Conservation (phyloP, 2,888 invertebrate genomes). For the Tetropium fuscum region DNA sequence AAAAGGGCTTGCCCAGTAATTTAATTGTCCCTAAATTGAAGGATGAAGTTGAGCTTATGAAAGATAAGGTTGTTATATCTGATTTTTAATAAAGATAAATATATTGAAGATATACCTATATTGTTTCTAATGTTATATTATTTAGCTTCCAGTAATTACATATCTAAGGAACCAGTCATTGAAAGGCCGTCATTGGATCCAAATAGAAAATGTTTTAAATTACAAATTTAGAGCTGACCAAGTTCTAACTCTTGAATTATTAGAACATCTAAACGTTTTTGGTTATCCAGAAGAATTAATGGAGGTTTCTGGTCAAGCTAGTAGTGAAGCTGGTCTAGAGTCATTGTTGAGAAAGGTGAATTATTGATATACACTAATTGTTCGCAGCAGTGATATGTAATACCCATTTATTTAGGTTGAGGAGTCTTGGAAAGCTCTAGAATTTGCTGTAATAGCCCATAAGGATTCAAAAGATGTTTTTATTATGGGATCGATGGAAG, state of each 20-base stretch:
- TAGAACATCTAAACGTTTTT: slow-evolving; percentile 82
- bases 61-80: slow-evolving; percentile 74
- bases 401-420: slow-evolving; percentile 72
- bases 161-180: slow-evolving; percentile 85
- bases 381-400: too few relatives aligned
- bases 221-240: slow-evolving; percentile 81
- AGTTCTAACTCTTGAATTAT: slow-evolving; percentile 73
- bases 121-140: slow-evolving; percentile 22
- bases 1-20: slow-evolving; percentile 86
- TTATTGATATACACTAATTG: background rate
- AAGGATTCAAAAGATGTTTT: slow-evolving; percentile 87
- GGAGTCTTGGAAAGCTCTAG: slow-evolving; percentile 84
- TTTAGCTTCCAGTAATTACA: slow-evolving; percentile 79
- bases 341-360: slow-evolving; percentile 79
- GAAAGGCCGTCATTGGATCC: slow-evolving; percentile 85
- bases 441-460: slow-evolving; percentile 81
- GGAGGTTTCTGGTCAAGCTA: slow-evolving; percentile 90
- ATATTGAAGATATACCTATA: background rate
- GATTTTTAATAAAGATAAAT: too few relatives aligned
- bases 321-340: slow-evolving; percentile 88
- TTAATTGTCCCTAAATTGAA: slow-evolving; percentile 82
- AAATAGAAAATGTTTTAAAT: slow-evolving; percentile 79
- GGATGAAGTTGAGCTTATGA: slow-evolving; percentile 81
- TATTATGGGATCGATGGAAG: slow-evolving; percentile 87
- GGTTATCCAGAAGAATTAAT: slow-evolving; percentile 79